Conservation (phyloP, 2,888 invertebrate species). For the Scaptodrosophila latifasciaeformis region DNA sequence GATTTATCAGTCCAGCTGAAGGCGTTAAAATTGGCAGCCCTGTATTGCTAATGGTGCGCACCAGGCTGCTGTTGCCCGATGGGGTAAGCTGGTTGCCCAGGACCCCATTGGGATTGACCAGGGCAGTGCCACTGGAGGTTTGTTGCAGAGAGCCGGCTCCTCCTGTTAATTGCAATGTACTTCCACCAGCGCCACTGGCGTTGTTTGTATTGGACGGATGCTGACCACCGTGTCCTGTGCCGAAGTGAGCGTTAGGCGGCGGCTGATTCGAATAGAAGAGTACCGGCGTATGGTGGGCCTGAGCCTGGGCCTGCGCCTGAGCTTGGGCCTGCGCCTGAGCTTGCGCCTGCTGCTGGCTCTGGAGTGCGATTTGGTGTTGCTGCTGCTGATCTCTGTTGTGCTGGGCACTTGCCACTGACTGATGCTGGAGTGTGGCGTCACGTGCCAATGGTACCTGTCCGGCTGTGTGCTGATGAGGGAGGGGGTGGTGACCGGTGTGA, state of each 20-base stretch:
- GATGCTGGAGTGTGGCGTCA: conserved; percentile 28
- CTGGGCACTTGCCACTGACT: background rate
- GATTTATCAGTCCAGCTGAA: conserved; percentile 57
- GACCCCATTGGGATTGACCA: conserved; percentile 30
- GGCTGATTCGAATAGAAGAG: conserved; percentile 36
- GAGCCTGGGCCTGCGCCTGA: conserved; percentile 29
- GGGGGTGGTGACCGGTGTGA: conserved; percentile 37
- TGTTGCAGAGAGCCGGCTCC: background rate
- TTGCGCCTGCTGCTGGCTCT: conserved; percentile 33
- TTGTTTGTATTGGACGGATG: no score
- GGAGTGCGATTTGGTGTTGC: conserved; percentile 29
- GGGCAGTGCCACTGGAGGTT: conserved; percentile 8
- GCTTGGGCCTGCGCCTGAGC: conserved; percentile 21
- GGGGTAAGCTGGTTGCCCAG: conserved; percentile 26
- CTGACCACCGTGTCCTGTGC: conserved; percentile 18
- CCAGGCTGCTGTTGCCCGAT: conserved; percentile 34
- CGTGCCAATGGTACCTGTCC: conserved; percentile 2
- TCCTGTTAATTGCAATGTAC: conserved; percentile 48
- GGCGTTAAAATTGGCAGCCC: conserved; percentile 37
- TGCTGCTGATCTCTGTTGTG: conserved; percentile 28
- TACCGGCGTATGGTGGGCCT: conserved; percentile 26
- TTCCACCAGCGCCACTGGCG: conserved; percentile 51
- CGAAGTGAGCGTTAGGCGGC: conserved; percentile 20
- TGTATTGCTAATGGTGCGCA: conserved; percentile 38
- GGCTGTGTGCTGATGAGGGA: conserved; percentile 10